Percentiles rank a stretch among this genome's conserved stretches.
These are phyloP conservation scores for Theristicus caerulescens DNA, from an alignment of 2,113 vertebrate species.

Conservation along the genomic window DNA sequence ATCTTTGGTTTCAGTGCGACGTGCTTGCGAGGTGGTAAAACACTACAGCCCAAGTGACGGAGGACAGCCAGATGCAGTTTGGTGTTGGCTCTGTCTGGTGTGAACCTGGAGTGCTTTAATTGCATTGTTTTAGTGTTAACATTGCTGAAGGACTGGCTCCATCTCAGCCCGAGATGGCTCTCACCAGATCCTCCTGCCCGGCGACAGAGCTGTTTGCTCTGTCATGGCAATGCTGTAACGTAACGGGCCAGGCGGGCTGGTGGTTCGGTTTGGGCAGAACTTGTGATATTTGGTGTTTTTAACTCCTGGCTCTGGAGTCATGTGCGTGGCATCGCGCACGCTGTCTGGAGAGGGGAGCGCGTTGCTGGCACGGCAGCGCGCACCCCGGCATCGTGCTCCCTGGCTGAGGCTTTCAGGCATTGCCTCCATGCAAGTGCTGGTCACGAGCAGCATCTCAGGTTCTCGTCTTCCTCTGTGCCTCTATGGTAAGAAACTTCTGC, in stretches of 20 bases:
- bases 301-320: not conserved
- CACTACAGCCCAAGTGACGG: accelerated
- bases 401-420: not conserved
- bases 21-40: not conserved
- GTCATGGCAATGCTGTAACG: not conserved
- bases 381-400: accelerated
- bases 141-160: not conserved
- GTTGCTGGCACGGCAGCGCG: accelerated
- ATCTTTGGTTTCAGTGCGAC: not conserved
- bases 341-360: not conserved
- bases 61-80: not conserved
- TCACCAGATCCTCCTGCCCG: not conserved
- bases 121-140: not conserved
- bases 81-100: not conserved
- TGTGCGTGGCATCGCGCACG: accelerated
- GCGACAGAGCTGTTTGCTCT: not conserved
- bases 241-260: not conserved
- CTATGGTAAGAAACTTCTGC: not conserved
- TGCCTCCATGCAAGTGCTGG: not conserved
- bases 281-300: constrained; percentile 13
- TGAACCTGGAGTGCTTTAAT: not conserved
- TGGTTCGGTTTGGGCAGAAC: not conserved
- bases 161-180: not conserved
- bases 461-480: not conserved
- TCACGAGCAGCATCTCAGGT: not conserved